Base-by-base conservation (phyloP, 2,888 invertebrate species). In the Koerneria pararmatus region DNA sequence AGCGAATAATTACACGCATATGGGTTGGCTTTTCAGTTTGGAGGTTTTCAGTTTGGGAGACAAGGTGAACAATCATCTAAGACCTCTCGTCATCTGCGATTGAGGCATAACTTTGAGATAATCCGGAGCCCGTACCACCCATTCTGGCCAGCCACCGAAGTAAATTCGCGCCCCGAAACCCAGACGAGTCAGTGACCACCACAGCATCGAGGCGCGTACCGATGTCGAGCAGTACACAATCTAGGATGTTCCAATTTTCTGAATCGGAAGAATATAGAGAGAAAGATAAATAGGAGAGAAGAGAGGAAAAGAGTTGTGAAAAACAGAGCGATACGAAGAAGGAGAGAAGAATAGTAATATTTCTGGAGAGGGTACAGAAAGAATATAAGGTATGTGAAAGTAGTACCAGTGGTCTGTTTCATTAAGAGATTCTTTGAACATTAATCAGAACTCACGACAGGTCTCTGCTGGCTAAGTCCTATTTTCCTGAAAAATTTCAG, bases 101-200 rank as follows among this genome's bases (percentile, higher is more conserved):
- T n/a, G n/a, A n/a, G n/a, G n/a, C n/a, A n/a, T n/a, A n/a, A 80
- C 73, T 72, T 80, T 81, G 31, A 81, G 70, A 48, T 74, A 71
- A 65, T 81, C 81, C 3, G 81, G 81, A 3, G 81, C 80, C 32
- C 81, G 69, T 6, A 81, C 75, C 5, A 80, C 74, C 78, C 78
- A 81, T 66, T 81, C 81, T 1, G 81, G 79, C 81, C 81, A 81
- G 2, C 77, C 76, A 35, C 80, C 80, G 59, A 81, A 81, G 64
- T 82, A 81, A 22, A 81, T 70, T 51, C 75, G 69, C 8, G 79
- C 74, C 22, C 70, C 66, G 69, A 72, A 78, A 27, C 74, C 73
- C 27, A 71, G 69, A 34, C 75, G 61, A 1, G 74, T 71, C 54
- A 81, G 63, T 6, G 78, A 74, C 70, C 75, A 76, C 81, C 81